A percentile compares a stretch with the other conserved stretches of the same genome.
phyloP scores from a whole-genome alignment of 2,113 vertebrate species.

The Centrocercus urophasianus region DNA sequence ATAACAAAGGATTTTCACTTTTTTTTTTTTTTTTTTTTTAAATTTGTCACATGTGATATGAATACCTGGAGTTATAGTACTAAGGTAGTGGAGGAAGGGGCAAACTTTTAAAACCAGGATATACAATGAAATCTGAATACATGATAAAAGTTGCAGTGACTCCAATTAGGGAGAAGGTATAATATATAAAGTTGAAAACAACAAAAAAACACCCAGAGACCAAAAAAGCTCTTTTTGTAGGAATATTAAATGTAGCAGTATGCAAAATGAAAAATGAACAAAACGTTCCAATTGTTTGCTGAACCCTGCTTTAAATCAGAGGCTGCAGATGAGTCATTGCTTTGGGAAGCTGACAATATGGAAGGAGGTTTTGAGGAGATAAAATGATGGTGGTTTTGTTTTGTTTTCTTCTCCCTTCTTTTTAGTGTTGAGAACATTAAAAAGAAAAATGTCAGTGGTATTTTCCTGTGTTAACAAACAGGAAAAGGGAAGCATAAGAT shows the following conservation, averaged over 20 bases:
- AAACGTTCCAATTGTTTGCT: neutral
- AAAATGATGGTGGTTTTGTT: neutral
- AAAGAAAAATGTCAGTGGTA: neutral
- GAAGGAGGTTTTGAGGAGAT: neutral
- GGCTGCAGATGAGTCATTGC: neutral
- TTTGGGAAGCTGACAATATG: neutral
- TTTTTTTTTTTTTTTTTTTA: neutral
- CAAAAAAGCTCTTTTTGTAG: neutral
- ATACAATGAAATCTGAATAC: neutral
- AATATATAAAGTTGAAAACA: neutral
- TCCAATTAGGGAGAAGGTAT: neutral
- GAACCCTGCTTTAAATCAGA: neutral
- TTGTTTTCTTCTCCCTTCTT: too few relatives aligned
- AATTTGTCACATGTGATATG: neutral
- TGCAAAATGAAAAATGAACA: neutral
- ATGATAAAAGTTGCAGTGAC: neutral
- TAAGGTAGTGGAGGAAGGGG: neutral
- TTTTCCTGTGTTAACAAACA: neutral
- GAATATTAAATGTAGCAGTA: neutral
- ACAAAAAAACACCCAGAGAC: neutral
- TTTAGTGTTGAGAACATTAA: neutral
- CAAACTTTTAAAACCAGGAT: neutral
- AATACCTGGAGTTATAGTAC: neutral
- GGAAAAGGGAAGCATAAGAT: neutral
- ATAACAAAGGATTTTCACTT: neutral